Base-by-base conservation (phyloP, 2,113 vertebrate species). In the Corythaixoides concolor region DNA sequence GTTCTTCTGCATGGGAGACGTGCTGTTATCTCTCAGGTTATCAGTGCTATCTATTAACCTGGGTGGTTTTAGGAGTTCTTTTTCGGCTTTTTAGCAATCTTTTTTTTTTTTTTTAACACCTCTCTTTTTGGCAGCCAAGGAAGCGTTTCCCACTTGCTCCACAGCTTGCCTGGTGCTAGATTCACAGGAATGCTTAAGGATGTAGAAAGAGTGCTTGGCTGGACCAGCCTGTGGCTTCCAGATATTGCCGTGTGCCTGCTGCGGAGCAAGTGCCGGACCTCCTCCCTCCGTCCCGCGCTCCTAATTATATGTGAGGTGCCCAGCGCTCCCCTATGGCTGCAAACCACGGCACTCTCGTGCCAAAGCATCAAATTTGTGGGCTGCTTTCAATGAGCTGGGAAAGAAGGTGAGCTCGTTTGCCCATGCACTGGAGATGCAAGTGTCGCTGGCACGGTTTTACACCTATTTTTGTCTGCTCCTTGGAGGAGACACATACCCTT, bases 341-440 rank as follows among this genome's bases (percentile, higher is more conserved):
- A 62, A 58, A 35, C 63, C 8, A 3, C 33, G 21, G 28, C 1
- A 8, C 14, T 41, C 66, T 56, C 0, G 3, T 0, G 0, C 62
- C 32, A 50, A 39, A 58, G 56, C 87, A 9, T 39, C 53, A 24
- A 68, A n/a, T 0, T 18, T 2, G 3, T 74, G 75, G 74, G n/a
- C 16, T 86, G 80, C 72, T 89, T 68, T 47, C 11, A 0, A 26
- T 1, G 67, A 86, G n/a, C 53, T 76, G 43, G 23, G 64, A 64
- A 53, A 55, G 53, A 45, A 35, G 20, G 21, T 53, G 70, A 85
- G 30, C 70, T 85, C n/a, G 4, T 17, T 56, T 47, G 59, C 39
- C 62, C 1, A 1, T 37, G 66, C 33, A 39, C 35, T 24, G 75
- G 39, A 75, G 62, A 35, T 17, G 41, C 79, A 62, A 1, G 0